Conservation (phyloP, 2,113 vertebrate species). For the Asarcornis scutulata region DNA sequence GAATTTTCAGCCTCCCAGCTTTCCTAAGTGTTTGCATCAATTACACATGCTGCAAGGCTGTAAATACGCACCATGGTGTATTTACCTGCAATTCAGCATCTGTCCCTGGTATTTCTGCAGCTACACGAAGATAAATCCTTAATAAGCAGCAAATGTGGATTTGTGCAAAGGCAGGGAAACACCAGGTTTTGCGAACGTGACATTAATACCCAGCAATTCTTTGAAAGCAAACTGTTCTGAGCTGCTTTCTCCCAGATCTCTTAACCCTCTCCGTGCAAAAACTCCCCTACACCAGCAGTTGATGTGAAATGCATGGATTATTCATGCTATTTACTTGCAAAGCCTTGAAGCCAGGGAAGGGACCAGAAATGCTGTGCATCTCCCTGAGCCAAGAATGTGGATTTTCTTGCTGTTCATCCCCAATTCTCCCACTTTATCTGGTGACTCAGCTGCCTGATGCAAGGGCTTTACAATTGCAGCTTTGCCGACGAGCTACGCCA, state of each 20-base stretch:
- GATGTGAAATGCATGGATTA: not conserved
- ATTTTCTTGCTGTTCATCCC: conserved; percentile 51
- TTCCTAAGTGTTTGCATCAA: not conserved
- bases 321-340: conserved; percentile 12
- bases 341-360: conserved; percentile 2
- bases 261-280: not conserved
- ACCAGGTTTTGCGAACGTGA: not conserved
- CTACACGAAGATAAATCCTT: not conserved
- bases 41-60: not conserved
- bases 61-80: not conserved
- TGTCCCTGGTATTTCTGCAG: not conserved
- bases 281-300: not conserved
- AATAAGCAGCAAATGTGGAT: conserved; percentile 11
- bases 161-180: conserved; percentile 4
- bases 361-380: not conserved
- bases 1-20: not conserved
- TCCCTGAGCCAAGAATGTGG: conserved; percentile 43
- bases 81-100: not conserved
- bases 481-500: not conserved
- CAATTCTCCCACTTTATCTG: conserved; percentile 30
- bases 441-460: conserved; percentile 50
- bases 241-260: conserved; percentile 7
- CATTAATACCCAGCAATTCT: not conserved
- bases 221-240: not conserved
- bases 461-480: conserved; percentile 15